phyloP scores from a whole-genome alignment of 2,797 vertebrate genomes.

The Acanthiza pusilla region DNA sequence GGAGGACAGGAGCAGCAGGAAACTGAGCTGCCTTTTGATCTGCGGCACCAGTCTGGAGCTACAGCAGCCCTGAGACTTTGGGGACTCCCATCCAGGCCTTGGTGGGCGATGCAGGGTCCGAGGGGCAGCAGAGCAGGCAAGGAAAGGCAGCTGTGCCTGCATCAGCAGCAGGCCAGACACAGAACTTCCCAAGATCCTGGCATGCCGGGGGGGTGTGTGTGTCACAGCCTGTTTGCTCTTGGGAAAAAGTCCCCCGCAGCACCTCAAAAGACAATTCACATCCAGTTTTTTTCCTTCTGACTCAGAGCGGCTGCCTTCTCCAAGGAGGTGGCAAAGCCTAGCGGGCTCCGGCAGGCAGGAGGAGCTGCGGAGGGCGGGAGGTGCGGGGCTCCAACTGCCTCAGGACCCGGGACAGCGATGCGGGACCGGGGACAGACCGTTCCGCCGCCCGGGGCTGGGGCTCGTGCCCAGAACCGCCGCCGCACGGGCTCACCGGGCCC shows the following conservation, averaged over 20 bases:
- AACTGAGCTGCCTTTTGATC: neutral
- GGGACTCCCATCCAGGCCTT: neutral
- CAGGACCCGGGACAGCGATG: neutral
- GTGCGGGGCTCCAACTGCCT: neutral
- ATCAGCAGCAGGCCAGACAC: neutral
- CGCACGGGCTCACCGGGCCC: neutral
- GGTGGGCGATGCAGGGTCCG: neutral
- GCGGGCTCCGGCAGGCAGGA: neutral
- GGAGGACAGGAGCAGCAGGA: rapidly evolving
- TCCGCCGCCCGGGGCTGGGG: rapidly evolving
- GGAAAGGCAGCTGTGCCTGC: neutral
- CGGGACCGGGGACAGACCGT: neutral
- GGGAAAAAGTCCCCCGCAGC: neutral
- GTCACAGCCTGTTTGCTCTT: neutral
- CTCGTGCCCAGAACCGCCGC: neutral
- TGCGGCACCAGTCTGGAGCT: neutral
- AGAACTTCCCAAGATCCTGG: neutral
- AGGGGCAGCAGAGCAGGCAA: neutral
- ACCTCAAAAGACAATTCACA: neutral
- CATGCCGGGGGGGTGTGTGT: neutral
- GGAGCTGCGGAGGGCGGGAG: rapidly evolving
- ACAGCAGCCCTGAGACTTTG: neutral
- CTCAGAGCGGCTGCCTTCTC: neutral
- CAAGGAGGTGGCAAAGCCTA: neutral
- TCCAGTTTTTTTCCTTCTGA: rapidly evolving